These are phyloP conservation scores for Anas flavirostris DNA, from an alignment of 2,797 vertebrate species.

Conservation along the genomic window DNA sequence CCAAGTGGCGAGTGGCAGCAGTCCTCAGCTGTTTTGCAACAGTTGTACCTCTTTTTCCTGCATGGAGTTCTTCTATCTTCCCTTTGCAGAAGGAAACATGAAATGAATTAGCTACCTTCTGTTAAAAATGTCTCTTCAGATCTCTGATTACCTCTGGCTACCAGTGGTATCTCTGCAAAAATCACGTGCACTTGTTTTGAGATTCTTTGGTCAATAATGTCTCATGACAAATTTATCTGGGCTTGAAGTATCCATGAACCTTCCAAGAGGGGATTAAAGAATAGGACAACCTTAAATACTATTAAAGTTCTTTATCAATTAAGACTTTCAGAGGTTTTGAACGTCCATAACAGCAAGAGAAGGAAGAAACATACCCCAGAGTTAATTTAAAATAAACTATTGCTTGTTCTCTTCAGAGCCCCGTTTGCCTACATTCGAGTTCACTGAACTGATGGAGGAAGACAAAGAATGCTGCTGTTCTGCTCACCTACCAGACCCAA, in stretches of 20 bases:
- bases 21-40: background rate
- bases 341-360: background rate
- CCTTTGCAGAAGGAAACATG: background rate
- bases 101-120: background rate
- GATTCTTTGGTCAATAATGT: background rate
- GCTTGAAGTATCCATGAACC: background rate
- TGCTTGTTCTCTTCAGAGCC: background rate
- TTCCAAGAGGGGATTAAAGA: background rate
- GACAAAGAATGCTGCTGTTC: background rate
- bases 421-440: background rate
- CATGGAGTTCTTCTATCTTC: background rate
- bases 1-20: background rate
- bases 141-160: background rate
- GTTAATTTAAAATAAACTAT: background rate
- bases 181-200: background rate
- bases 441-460: background rate
- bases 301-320: background rate
- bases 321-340: background rate
- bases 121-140: background rate
- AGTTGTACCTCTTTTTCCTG: background rate
- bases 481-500: background rate
- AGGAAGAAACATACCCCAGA: background rate
- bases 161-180: background rate
- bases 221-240: background rate
- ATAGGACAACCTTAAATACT: background rate